phyloP scores from a whole-genome alignment of 2,113 vertebrate species.

The Cryptoleucopteryx plumbea region DNA sequence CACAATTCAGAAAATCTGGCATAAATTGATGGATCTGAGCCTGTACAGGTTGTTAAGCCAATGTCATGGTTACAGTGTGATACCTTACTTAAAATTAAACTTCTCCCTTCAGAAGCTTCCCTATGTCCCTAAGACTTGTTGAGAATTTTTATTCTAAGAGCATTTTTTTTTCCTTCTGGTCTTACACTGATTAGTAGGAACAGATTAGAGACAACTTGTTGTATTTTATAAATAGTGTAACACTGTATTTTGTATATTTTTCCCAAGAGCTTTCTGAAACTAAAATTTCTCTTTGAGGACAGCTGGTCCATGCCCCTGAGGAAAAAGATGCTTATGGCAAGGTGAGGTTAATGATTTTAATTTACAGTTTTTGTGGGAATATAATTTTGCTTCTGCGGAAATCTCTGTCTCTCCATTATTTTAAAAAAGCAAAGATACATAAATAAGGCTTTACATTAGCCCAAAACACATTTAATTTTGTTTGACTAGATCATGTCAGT shows the following conservation, averaged over 20 bases:
- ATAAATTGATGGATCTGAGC: neutral
- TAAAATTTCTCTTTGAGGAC: neutral
- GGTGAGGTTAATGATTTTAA: slow-evolving; percentile 24
- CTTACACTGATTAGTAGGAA: neutral
- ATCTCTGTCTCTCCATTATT: neutral
- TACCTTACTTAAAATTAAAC: neutral
- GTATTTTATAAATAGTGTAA: neutral
- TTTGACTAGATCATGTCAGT: slow-evolving; percentile 41
- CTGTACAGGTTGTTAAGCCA: neutral
- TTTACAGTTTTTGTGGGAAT: slow-evolving; percentile 10
- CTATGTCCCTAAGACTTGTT: neutral
- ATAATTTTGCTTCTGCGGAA: neutral
- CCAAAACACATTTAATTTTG: slow-evolving; percentile 48
- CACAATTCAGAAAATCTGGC: neutral
- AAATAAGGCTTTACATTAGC: slow-evolving; percentile 18
- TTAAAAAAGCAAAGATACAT: neutral
- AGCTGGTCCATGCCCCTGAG: neutral
- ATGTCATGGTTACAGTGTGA: neutral
- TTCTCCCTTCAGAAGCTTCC: neutral
- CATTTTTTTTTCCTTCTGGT: neutral
- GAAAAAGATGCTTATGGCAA: slow-evolving; percentile 10
- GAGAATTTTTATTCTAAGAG: neutral
- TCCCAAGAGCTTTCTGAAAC: neutral
- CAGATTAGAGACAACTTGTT: neutral
- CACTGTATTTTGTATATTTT: neutral